phyloP scores from a whole-genome alignment of 2,113 vertebrate genomes.

The Turnix velox region DNA sequence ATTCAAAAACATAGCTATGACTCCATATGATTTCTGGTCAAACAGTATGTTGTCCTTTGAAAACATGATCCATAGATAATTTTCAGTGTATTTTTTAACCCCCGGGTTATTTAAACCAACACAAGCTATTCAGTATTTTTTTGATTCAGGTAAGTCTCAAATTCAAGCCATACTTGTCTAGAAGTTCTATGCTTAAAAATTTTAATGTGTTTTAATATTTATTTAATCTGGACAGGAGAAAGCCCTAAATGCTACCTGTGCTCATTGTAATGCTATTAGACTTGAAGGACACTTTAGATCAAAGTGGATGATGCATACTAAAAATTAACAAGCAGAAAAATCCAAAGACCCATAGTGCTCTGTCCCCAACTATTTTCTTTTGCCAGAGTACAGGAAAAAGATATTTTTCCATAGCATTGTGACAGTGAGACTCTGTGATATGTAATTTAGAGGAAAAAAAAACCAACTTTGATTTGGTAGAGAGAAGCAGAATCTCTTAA shows the following conservation, averaged over 20 bases:
- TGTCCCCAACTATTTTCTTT: not conserved
- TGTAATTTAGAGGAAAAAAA: not conserved
- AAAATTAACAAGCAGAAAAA: not conserved
- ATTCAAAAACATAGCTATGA: not conserved
- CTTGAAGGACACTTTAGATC: not conserved
- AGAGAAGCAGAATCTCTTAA: not conserved
- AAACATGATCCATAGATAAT: not conserved
- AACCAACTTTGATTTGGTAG: not conserved
- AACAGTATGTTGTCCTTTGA: not conserved
- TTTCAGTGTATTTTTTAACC: not conserved
- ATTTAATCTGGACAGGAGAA: not conserved
- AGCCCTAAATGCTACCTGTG: not conserved
- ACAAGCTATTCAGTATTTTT: not conserved
- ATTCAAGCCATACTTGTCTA: not conserved
- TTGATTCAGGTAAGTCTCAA: not conserved
- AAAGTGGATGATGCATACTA: accelerated
- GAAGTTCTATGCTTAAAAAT: not conserved
- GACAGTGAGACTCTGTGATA: not conserved
- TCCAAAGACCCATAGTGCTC: not conserved
- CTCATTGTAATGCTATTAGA: not conserved
- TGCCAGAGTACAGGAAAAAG: not conserved
- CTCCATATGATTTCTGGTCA: not conserved
- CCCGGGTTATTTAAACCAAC: not conserved
- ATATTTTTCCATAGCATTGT: not conserved
- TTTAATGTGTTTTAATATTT: not conserved